phyloP scores from a whole-genome alignment of 1,140 invertebrate species.

The Drosophila nebulosa region DNA sequence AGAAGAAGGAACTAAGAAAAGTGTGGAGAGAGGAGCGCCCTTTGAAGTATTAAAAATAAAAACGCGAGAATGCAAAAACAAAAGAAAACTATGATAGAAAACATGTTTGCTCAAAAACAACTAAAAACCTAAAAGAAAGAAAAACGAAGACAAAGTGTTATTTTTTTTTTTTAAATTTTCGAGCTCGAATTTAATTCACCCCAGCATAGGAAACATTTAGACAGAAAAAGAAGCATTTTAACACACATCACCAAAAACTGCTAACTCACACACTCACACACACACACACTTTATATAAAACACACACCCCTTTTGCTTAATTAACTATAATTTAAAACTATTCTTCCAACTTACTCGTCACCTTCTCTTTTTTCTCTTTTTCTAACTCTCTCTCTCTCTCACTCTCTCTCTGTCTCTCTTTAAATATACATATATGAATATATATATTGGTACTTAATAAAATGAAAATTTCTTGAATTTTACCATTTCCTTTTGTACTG shows the following conservation, averaged over 20 bases:
- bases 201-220: conserved; percentile 47
- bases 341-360: no score
- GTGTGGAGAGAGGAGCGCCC: not conserved
- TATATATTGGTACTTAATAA: conserved; percentile 50
- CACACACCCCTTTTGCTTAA: not conserved
- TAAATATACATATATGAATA: conserved; percentile 11
- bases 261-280: conserved; percentile 15
- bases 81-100: not conserved
- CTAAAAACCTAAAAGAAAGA: conserved; percentile 10
- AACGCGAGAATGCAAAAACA: not conserved
- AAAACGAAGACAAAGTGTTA: conserved; percentile 32
- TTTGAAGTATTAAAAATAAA: conserved; percentile 2
- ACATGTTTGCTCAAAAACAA: conserved; percentile 41
- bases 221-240: conserved; percentile 28
- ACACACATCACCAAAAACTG: conserved; percentile 19
- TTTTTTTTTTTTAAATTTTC: conserved; percentile 48
- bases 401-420: not conserved
- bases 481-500: not conserved
- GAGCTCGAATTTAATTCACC: conserved; percentile 73
- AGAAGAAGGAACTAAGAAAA: not conserved
- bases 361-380: not conserved
- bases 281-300: not conserved
- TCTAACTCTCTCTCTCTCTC: conserved; percentile 1
- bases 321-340: not conserved
- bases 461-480: conserved; percentile 18